Base-by-base conservation (phyloP, 1,140 invertebrate genomes). In the Drosophila ficusphila region DNA sequence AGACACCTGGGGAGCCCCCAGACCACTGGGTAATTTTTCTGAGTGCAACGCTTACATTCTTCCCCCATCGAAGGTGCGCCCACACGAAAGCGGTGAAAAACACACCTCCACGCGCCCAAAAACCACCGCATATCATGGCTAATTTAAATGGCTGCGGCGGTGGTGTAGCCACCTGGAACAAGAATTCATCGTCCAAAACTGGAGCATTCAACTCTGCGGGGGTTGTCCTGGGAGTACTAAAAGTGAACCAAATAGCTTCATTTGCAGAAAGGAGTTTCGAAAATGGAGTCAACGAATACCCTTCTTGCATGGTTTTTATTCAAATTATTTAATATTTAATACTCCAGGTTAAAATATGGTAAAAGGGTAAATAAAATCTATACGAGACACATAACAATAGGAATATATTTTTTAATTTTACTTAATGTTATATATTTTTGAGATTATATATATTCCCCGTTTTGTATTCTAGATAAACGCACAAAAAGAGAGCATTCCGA, bases 1-100 rank as follows among this genome's bases (percentile, higher is more conserved):
- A 16, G 25, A 53, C 33, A 71, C 57, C 61, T 67, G 48, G 34
- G 76, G 36, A 12, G 12, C 34, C 12, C 18, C 42, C 62, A 41
- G 34, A 49, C 54, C 48, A 41, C 42, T 42, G 54, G 39, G 51
- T 72, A 57, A 75, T 76, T 67, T 72, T 73, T 72, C 44, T 58
- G 81, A 81, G 72, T 81, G 77, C 77, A 81, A 27, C 51, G 23
- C 38, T 46, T 68, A 68, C 57, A 52, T 34, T 78, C 51, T 14
- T 25, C 14, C 23, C 9, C 25, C 18, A 14, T 41, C 11, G 42
- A 79, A 79, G 76, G 77, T 64, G 71, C 65, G 77, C 76, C 76
- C 76, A 79, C 76, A 60, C 27, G 51, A 47, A 52, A 54, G 51
- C 8, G 21, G 4, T 18, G 12, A 49, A 33, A 54, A 47, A 27